phyloP scores from a whole-genome alignment of 2,113 vertebrate species.

The Oreochromis niloticus region DNA sequence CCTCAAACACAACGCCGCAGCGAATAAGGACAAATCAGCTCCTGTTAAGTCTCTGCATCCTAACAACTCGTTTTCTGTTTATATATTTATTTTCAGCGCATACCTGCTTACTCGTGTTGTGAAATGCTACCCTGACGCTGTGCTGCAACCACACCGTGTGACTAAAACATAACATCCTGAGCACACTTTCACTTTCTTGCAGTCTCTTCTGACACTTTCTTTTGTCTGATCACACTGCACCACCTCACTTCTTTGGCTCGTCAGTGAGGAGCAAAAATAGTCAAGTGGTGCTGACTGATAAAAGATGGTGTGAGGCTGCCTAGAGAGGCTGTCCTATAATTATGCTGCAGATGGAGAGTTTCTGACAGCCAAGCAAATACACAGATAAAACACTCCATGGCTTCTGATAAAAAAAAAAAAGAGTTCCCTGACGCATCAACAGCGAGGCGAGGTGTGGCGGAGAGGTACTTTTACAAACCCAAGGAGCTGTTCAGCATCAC shows the following conservation, averaged over 20 bases:
- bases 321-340: slow-evolving; percentile 27
- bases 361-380: slow-evolving; percentile 44
- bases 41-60: not conserved
- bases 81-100: not conserved
- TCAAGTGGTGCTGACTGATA: slow-evolving; percentile 33
- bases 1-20: not conserved
- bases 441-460: not conserved
- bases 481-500: not conserved
- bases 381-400: slow-evolving; percentile 16
- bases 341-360: slow-evolving; percentile 24
- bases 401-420: not conserved
- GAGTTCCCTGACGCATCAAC: not conserved
- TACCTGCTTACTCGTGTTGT: not conserved
- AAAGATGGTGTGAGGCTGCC: slow-evolving; percentile 25
- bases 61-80: not conserved
- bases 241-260: not conserved
- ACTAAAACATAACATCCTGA: not conserved
- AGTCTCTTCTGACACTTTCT: not conserved
- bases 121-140: not conserved
- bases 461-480: not conserved
- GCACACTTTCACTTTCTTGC: not conserved
- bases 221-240: not conserved
- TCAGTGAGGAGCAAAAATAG: slow-evolving; percentile 47
- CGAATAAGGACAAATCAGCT: not conserved
- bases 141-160: not conserved